A percentile compares a stretch with the other conserved stretches of the same genome.
phyloP scores from a whole-genome alignment of 2,888 invertebrate species.

The Biston betularia region DNA sequence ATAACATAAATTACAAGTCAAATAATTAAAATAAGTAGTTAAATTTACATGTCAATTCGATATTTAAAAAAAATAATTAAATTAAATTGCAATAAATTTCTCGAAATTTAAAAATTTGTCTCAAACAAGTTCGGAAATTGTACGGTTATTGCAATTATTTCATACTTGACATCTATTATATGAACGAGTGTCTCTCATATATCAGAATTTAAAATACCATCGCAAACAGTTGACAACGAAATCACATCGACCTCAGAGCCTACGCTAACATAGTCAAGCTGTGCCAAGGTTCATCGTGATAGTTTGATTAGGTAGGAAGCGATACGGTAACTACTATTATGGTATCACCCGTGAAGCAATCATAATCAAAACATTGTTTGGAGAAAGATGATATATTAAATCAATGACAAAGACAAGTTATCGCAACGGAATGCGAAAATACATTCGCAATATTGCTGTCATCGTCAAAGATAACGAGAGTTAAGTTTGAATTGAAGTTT shows the following conservation, averaged over 20 bases:
- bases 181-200: constrained; percentile 49
- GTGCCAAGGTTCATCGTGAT: constrained; percentile 61
- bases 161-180: constrained; percentile 56
- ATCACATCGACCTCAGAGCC: constrained; percentile 65
- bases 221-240: constrained; percentile 59
- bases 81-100: too few relatives aligned
- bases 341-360: constrained; percentile 15
- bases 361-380: constrained; percentile 36
- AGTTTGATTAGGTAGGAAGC: constrained; percentile 35
- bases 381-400: constrained; percentile 41
- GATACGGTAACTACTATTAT: constrained; percentile 18
- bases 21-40: too few relatives aligned
- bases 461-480: constrained; percentile 47
- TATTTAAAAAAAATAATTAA: too few relatives aligned
- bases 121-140: constrained; percentile 47
- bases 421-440: constrained; percentile 37
- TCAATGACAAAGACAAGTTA: constrained; percentile 35
- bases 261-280: constrained; percentile 64
- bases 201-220: constrained; percentile 54
- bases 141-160: constrained; percentile 53
- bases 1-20: too few relatives aligned
- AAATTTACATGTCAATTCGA: too few relatives aligned
- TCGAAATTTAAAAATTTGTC: too few relatives aligned
- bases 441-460: constrained; percentile 37
- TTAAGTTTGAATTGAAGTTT: constrained; percentile 48